Evolutionary conservation across 2,797 vertebrate species (phyloP), one percentile per base, ranked within the genome.

Genomic region (Miichthys miiuy): DNA sequence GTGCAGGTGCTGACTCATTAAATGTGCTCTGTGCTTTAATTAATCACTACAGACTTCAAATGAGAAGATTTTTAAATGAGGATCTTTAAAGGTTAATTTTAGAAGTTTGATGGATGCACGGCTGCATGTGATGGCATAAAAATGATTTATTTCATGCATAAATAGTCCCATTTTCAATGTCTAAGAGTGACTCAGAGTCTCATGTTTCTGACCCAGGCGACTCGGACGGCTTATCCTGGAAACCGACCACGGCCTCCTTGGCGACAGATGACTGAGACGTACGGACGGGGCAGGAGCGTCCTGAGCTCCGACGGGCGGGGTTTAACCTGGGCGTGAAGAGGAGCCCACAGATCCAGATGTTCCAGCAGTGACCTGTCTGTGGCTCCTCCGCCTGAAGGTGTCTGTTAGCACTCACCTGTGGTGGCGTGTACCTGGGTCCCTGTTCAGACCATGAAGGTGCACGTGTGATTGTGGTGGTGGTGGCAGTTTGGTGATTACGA

Each of bases 151-250:
- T 6, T 6, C 30, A 34, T 34, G 30, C 34, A 34, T 9, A 34
- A 8, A 8, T 8, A 34, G 34, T 34, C 34, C 8, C 8, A 34
- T 34, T 8, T 34, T 2, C 9, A 34, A 34, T 9, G 34, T 34
- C 30, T 30, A 6, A 30, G 5, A 5, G 30, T 30, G 30, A 30
- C 30, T 25, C 34, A 52, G 4, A 30, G 0, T 20, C 14, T 60
- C 20, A 1, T 12, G 8, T 64, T 30, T 30, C 47, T 14, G 0
- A 11, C 17, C 1, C 73, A 95, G 93, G 72, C 81, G 9, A 57
- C 82, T 87, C 87, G 91, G 95, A 95, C 91, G 91, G 95, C 89
- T 93, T 78, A 88, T 72, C 90, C 88, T 76, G 94, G 94, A 88
- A 82, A 92, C 75, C n/a, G 92, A 95, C 92, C 91, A 73, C 54